Percentiles rank a stretch among this genome's conserved stretches.
Conservation (phyloP, 2,113 vertebrate genomes). For the Hucho hucho region DNA sequence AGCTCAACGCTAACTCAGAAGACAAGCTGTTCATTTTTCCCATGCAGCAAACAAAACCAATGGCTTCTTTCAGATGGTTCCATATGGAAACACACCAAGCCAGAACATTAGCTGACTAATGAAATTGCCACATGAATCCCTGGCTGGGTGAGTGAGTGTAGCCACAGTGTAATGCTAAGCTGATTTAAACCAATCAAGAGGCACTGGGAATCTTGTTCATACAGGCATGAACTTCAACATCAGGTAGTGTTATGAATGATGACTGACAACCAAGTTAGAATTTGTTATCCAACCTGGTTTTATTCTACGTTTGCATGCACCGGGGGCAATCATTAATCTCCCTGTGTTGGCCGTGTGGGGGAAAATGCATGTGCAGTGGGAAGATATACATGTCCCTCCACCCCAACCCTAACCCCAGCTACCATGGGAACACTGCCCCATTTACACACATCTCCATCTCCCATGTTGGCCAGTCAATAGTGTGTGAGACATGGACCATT, state of each 20-base stretch:
- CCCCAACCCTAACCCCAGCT: no score
- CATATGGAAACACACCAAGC: conserved; percentile 17
- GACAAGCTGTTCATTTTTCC: conserved; percentile 31
- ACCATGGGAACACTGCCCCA: no score
- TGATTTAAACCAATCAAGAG: conserved; percentile 5
- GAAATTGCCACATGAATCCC: conserved; percentile 11
- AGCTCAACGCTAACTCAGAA: conserved; percentile 11
- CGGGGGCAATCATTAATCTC: conserved; percentile 11
- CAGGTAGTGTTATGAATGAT: not conserved
- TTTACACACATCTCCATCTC: not conserved
- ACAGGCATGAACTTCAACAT: not conserved
- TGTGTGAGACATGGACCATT: conserved; percentile 32
- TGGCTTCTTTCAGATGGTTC: conserved; percentile 19
- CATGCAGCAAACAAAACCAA: conserved; percentile 4
- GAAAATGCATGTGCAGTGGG: no score
- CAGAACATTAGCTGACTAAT: conserved; percentile 9
- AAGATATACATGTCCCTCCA: not conserved
- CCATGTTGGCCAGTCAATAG: conserved; percentile 22
- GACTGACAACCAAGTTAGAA: no score
- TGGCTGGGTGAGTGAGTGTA: not conserved
- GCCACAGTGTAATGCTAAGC: not conserved
- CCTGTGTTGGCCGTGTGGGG: not conserved
- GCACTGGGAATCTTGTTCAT: no score
- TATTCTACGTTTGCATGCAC: no score
- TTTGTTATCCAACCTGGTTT: no score